Evolutionary conservation across 2,113 vertebrate genomes (phyloP), one percentile per base, ranked within the genome.

Genomic region (Syngnathus scovelli): DNA sequence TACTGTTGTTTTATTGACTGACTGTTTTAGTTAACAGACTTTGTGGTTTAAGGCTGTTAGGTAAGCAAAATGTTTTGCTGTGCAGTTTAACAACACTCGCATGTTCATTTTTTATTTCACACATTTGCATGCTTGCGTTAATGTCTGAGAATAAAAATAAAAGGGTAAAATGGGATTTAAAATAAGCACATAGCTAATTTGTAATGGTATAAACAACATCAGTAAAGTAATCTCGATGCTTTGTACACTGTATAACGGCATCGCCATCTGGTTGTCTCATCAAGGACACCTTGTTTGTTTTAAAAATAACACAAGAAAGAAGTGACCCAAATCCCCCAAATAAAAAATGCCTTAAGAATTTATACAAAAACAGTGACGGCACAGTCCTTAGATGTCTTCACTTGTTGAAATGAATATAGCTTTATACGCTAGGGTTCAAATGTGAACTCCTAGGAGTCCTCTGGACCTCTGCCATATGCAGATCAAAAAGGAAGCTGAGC

Each of bases 391-490:
- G 41, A 21, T 44, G 54, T 80, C 43, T 68, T 78, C 10, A 74
- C 77, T 74, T 80, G 68, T 77, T 81, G 66, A 83, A 58, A 1
- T 0, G 23, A 69, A 54, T 58, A 64, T 51, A 64, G 62, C n/a
- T 44, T 54, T 36, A 52, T 37, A 6, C 68, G 37, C 61, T 33
- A 33, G 27, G 27, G 27, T 60, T 77, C 74, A 83, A 74, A 71
- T 64, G 59, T 72, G 54, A 54, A 72, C 66, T 79, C 69, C 49
- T 76, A 67, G 63, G 68, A 78, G 67, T 74, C 63, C 36, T 73
- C 67, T 74, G 85, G 78, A 77, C 71, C 75, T 78, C 78, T 83
- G 79, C 81, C 84, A 88, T 79, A 44, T 71, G 70, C 66, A 72
- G 75, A 84, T 82, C 72, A 78, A 75, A 64, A 74, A 78, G 79